Evolutionary conservation across 1,140 invertebrate genomes (phyloP).

Genomic region (Drosophila truncata): DNA sequence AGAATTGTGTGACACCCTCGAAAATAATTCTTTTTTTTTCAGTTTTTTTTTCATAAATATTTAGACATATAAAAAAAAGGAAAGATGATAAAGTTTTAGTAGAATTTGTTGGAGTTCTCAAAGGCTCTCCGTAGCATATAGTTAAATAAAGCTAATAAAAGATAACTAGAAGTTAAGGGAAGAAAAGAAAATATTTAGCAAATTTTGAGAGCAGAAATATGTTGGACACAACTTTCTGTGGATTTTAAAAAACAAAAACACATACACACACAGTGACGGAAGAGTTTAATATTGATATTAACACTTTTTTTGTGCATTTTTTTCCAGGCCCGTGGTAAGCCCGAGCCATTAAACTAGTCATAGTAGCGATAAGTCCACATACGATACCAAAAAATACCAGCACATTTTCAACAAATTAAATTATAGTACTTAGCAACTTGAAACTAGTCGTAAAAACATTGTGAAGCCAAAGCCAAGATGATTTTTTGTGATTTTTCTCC

Average conservation of each 20-base stretch:
- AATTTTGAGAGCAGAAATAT: conserved; percentile 35
- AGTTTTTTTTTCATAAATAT: conserved; percentile 14
- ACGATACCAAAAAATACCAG: conserved; percentile 14
- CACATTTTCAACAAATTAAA: conserved; percentile 23
- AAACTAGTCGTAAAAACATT: conserved; percentile 46
- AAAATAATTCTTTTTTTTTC: not conserved
- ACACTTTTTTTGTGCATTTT: conserved; percentile 34
- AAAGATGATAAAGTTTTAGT: conserved; percentile 51
- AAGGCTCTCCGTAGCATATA: conserved; percentile 18
- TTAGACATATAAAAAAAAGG: conserved; percentile 3
- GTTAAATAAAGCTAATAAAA: conserved; percentile 24
- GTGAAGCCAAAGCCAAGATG: conserved; percentile 36
- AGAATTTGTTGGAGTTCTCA: conserved; percentile 71
- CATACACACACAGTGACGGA: no score
- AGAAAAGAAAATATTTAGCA: conserved; percentile 36
- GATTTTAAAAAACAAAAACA: conserved; percentile 4
- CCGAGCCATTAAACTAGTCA: conserved; percentile 72
- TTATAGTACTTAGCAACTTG: conserved; percentile 32
- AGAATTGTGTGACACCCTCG: conserved; percentile 7
- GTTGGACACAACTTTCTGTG: not conserved
- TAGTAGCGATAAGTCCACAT: conserved; percentile 29
- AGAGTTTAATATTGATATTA: not conserved
- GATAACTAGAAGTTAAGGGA: conserved; percentile 8
- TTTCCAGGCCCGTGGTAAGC: conserved; percentile 60
- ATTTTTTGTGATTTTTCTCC: conserved; percentile 27